A percentile compares a stretch with the other conserved stretches of the same genome.
Conservation (phyloP, 2,113 vertebrate species). For the Genyomyrus donnyi region DNA sequence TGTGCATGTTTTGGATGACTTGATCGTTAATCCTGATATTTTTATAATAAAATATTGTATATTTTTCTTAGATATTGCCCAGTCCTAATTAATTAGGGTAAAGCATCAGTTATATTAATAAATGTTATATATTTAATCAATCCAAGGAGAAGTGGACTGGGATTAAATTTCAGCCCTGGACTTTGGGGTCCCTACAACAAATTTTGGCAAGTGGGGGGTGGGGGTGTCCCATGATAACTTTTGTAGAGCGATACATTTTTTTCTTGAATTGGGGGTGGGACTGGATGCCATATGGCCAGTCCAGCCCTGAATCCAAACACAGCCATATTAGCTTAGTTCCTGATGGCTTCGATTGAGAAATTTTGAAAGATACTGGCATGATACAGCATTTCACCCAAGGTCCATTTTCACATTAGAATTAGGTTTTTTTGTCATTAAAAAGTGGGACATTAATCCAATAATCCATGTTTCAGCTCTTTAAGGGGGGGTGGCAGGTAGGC, state of each 20-base stretch:
- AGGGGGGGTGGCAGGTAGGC: neutral
- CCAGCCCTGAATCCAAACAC: neutral
- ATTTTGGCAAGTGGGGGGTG: neutral
- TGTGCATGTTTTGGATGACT: neutral
- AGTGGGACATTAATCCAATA: neutral
- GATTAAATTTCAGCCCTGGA: neutral
- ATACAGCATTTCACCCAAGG: neutral
- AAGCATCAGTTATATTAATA: neutral
- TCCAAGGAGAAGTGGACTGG: neutral
- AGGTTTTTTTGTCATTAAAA: neutral
- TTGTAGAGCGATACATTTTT: neutral
- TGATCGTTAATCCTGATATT: neutral
- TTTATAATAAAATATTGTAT: neutral
- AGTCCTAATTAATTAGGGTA: neutral
- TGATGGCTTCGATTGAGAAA: neutral
- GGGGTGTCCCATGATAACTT: neutral
- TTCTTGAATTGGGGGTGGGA: neutral
- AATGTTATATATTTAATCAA: neutral
- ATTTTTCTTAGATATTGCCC: neutral
- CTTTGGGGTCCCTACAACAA: neutral
- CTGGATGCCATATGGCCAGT: neutral
- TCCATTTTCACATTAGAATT: neutral
- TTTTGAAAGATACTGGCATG: neutral
- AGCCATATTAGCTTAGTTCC: neutral
- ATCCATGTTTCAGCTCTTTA: neutral